Evolutionary conservation across 2,888 invertebrate species (phyloP).

Genomic region (Drosophila meridiana): DNA sequence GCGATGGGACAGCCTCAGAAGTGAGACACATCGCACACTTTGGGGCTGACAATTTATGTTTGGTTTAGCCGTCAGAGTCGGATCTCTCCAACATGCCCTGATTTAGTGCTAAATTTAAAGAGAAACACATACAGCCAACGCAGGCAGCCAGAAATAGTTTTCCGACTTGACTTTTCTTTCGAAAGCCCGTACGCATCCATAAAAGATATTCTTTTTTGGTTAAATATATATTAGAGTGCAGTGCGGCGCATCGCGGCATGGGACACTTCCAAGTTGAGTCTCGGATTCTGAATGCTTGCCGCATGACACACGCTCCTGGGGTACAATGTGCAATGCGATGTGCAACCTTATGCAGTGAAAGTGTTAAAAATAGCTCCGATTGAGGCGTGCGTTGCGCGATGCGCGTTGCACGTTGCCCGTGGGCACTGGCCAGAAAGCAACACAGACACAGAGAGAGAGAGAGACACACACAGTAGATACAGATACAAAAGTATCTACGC

Average conservation of each 20-base stretch:
- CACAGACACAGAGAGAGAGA: not conserved
- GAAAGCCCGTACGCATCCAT: not conserved
- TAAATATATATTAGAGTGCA: slow-evolving; percentile 55
- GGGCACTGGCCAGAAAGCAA: slow-evolving; percentile 44
- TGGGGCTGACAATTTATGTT: slow-evolving; percentile 70
- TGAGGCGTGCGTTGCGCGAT: slow-evolving; percentile 30
- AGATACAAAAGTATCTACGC: slow-evolving; percentile 24
- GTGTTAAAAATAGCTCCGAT: slow-evolving; percentile 75
- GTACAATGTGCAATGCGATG: slow-evolving; percentile 67
- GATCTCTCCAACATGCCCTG: slow-evolving; percentile 70
- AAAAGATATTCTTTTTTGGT: slow-evolving; percentile 15
- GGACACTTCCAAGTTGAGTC: slow-evolving; percentile 67
- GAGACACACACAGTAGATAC: not conserved
- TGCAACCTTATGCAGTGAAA: slow-evolving; percentile 70
- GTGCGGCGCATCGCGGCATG: slow-evolving; percentile 63
- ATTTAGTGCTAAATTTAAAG: slow-evolving; percentile 82
- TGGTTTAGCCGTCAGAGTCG: slow-evolving; percentile 61
- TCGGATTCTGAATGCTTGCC: slow-evolving; percentile 35
- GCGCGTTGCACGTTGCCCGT: slow-evolving; percentile 28
- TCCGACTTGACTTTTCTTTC: slow-evolving; percentile 6
- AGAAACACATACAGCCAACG: slow-evolving; percentile 10
- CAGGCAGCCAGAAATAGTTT: slow-evolving; percentile 51
- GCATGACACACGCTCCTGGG: slow-evolving; percentile 67
- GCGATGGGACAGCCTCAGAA: slow-evolving; percentile 44
- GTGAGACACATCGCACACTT: slow-evolving; percentile 69